Percentiles rank a stretch among this genome's conserved stretches.
Conservation (phyloP, 2,797 vertebrate genomes). For the Oceanodroma leucorhoa region DNA sequence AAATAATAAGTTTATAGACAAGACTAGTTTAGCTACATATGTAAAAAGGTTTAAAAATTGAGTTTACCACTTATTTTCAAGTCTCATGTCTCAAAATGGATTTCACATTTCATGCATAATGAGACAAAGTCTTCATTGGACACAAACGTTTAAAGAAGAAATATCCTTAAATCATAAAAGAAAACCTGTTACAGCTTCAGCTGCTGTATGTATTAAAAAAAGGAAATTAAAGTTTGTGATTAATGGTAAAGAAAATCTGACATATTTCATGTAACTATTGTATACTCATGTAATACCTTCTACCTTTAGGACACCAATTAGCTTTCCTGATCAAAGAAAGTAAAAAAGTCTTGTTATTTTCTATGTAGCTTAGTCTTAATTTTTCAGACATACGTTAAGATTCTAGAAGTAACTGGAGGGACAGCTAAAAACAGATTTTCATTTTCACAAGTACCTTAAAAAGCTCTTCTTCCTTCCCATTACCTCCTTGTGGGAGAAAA, state of each 20-base stretch:
- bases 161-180: not conserved
- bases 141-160: not conserved
- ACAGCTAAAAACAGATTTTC: not conserved
- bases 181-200: not conserved
- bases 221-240: not conserved
- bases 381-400: not conserved
- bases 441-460: not conserved
- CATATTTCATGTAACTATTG: rapidly evolving
- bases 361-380: not conserved
- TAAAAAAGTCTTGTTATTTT: not conserved
- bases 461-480: not conserved
- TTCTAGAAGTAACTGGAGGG: not conserved
- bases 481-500: not conserved
- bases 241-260: not conserved
- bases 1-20: not conserved
- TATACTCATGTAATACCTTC: not conserved
- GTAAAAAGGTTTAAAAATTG: not conserved
- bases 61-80: not conserved
- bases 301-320: not conserved
- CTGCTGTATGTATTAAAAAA: not conserved
- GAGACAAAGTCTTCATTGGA: not conserved
- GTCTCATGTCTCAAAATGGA: not conserved
- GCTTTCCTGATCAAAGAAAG: not conserved
- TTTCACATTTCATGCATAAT: not conserved
- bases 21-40: not conserved